These are phyloP conservation scores for Caenorhabditis inopinata DNA, from an alignment of 1,140 invertebrate genomes.

Conservation along the genomic window DNA sequence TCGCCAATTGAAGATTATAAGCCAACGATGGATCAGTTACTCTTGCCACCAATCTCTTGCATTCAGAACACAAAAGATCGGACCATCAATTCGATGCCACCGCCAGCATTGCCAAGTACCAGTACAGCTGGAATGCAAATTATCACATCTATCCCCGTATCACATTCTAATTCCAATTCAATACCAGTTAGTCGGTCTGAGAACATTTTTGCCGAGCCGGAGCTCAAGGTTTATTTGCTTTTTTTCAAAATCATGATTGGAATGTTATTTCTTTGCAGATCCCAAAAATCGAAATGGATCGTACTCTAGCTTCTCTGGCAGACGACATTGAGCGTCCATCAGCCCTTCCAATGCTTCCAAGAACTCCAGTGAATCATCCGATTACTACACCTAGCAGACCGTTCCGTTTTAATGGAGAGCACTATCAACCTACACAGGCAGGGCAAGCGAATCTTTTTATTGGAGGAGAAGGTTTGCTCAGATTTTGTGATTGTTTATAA, in stretches of 20 bases:
- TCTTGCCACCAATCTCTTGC: background rate
- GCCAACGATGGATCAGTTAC: background rate
- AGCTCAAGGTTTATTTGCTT: background rate
- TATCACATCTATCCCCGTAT: background rate
- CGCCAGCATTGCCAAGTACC: background rate
- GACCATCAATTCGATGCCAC: background rate
- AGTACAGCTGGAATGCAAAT: background rate
- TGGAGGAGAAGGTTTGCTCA: too few species aligned
- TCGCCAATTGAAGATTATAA: slow-evolving; percentile 10
- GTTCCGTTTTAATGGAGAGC: background rate
- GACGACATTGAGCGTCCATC: background rate
- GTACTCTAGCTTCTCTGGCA: background rate
- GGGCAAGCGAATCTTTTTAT: background rate
- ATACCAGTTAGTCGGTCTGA: slow-evolving; percentile 1
- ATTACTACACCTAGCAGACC: background rate
- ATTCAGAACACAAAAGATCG: background rate
- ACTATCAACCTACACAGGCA: background rate
- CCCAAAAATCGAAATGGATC: slow-evolving; percentile 39
- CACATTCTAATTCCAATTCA: background rate
- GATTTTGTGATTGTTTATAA: too few species aligned
- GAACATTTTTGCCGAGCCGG: slow-evolving; percentile 25
- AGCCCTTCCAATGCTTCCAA: background rate
- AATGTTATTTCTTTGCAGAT: background rate
- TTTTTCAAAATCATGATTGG: background rate
- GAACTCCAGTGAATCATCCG: background rate